A percentile compares a stretch with the other conserved stretches of the same genome.
Evolutionary conservation across 2,797 vertebrate species (phyloP).

Genomic region (Thripadectes ignobilis): DNA sequence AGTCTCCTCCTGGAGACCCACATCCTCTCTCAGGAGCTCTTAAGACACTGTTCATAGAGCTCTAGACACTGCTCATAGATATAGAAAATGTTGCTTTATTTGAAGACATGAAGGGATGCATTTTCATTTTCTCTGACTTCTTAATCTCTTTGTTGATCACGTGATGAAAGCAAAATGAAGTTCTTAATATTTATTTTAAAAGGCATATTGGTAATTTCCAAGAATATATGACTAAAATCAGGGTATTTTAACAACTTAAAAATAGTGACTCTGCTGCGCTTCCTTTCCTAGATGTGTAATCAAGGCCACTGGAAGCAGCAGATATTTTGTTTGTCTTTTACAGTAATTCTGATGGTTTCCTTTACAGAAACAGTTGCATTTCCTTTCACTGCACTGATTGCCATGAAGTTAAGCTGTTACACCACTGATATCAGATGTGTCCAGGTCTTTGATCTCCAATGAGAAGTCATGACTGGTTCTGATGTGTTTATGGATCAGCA

Average conservation of each 20-base stretch:
- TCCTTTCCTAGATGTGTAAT: background rate
- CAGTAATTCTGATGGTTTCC: background rate
- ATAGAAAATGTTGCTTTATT: background rate
- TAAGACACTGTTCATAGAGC: background rate
- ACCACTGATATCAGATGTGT: background rate
- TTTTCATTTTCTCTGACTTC: background rate
- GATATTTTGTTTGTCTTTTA: background rate
- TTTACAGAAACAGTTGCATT: background rate
- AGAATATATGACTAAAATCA: background rate
- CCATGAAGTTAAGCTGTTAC: background rate
- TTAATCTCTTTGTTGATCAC: accelerated
- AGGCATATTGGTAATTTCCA: background rate
- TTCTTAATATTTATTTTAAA: background rate
- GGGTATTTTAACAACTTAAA: background rate
- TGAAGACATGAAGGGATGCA: background rate
- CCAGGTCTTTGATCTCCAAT: background rate
- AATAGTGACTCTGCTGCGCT: background rate
- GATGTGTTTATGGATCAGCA: background rate
- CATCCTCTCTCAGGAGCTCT: background rate
- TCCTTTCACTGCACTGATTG: background rate
- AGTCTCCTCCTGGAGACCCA: background rate
- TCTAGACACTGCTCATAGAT: background rate
- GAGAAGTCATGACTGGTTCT: background rate
- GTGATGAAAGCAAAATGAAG: background rate
- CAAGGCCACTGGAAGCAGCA: background rate